phyloP scores from a whole-genome alignment of 2,797 vertebrate species.

The Gymnopithys bicolor region DNA sequence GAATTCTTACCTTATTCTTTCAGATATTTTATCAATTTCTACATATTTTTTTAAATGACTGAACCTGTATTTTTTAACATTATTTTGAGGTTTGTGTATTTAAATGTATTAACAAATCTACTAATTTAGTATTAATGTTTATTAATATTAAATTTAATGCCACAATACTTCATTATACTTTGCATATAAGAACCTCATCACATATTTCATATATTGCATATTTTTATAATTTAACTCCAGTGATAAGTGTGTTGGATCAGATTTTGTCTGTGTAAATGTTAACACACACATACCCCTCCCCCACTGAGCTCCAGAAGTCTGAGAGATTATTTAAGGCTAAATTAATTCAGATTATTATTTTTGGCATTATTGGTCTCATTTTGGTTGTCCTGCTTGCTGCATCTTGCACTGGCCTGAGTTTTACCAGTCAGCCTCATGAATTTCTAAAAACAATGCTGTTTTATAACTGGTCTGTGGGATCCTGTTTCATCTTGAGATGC shows the following conservation, averaged over 20 bases:
- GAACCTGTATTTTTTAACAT: not conserved
- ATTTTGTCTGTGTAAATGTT: not conserved
- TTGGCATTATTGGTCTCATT: not conserved
- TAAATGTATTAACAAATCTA: not conserved
- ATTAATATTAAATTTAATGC: not conserved
- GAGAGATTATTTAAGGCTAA: not conserved
- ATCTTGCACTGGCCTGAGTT: not conserved
- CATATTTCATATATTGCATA: not conserved
- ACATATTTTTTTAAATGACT: fast-evolving
- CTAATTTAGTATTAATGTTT: not conserved
- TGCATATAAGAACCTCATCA: not conserved
- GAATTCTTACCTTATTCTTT: not conserved
- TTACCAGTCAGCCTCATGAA: not conserved
- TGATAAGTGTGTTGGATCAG: not conserved
- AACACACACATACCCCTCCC: not conserved
- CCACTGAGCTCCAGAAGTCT: not conserved
- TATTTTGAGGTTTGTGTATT: not conserved
- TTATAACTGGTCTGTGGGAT: fast-evolving
- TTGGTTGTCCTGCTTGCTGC: not conserved
- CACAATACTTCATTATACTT: not conserved
- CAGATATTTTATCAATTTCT: not conserved
- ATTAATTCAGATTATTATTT: not conserved
- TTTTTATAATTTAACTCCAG: not conserved
- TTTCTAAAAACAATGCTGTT: not conserved
- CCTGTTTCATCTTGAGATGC: not conserved